Conservation (phyloP, 1,140 invertebrate genomes). For the Brachystomella parvula region DNA sequence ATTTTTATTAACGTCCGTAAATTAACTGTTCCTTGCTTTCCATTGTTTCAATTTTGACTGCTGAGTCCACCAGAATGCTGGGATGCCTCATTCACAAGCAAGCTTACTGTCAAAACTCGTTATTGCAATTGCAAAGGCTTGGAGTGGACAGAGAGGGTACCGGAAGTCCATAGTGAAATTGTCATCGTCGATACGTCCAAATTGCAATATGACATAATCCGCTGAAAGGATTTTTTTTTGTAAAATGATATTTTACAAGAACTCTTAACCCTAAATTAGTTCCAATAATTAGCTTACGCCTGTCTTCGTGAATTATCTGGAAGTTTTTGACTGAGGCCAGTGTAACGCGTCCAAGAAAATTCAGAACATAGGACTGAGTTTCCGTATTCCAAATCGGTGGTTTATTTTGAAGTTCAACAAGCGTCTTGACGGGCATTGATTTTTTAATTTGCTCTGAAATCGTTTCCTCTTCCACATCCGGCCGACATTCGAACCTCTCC, state of each 20-base stretch:
- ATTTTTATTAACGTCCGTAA: too few species aligned
- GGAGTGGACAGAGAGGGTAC: constrained; percentile 91
- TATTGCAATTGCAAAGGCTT: constrained; percentile 96
- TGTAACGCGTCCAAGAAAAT: constrained; percentile 97
- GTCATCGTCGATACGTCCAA: constrained; percentile 68
- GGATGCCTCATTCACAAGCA: constrained; percentile 91
- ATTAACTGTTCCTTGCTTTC: too few species aligned
- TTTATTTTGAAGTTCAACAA: constrained; percentile 82
- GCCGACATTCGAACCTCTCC: constrained; percentile 65
- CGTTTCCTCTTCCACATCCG: constrained; percentile 67
- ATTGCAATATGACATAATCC: constrained; percentile 26
- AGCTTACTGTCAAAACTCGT: constrained; percentile 98
- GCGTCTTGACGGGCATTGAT: background rate
- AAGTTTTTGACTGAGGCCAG: constrained; percentile 99
- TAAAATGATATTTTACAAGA: background rate
- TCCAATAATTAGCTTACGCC: constrained; percentile 52
- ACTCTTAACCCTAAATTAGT: background rate
- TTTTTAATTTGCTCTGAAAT: constrained; percentile 42
- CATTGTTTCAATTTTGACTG: too few species aligned
- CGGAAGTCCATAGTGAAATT: constrained; percentile 98
- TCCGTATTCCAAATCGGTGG: constrained; percentile 99
- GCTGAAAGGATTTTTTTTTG: constrained; percentile 4
- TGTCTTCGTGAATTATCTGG: constrained; percentile 95
- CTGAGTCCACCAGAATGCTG: too few species aligned
- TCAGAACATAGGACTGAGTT: constrained; percentile 96